Conservation (phyloP, 2,888 invertebrate species). For the Cotesia congregata region DNA sequence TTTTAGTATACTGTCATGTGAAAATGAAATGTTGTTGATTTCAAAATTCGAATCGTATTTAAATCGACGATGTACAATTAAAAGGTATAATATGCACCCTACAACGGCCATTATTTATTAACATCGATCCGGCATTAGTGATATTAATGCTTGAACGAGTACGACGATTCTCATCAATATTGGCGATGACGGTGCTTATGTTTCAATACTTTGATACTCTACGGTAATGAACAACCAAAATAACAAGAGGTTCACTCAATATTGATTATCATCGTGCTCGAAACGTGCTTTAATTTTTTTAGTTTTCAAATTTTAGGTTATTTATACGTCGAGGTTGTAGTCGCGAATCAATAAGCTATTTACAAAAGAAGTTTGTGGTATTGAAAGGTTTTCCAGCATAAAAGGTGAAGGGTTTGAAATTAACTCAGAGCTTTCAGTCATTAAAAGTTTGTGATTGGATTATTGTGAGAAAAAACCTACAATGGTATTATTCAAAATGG, state of each 20-base stretch:
- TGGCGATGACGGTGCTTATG: neutral
- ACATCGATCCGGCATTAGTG: neutral
- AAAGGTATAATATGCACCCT: too few species aligned
- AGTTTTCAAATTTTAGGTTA: neutral
- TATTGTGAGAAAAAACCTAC: too few species aligned
- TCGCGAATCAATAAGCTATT: neutral
- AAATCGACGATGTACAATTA: too few species aligned
- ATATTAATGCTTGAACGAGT: neutral
- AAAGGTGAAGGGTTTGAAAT: too few species aligned
- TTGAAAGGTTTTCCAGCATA: neutral
- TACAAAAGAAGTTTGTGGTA: neutral
- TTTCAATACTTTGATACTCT: neutral
- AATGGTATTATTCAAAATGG: too few species aligned
- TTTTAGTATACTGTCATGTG: too few species aligned
- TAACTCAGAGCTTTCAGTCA: too few species aligned
- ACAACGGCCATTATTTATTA: too few species aligned
- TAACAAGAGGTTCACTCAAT: neutral
- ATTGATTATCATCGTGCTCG: neutral
- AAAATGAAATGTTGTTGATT: too few species aligned
- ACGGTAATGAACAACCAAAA: neutral
- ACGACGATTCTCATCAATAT: neutral
- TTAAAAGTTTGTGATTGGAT: too few species aligned
- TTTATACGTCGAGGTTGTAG: neutral
- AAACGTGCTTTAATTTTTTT: too few species aligned
- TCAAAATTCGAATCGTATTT: too few species aligned